Base-by-base conservation (phyloP, 2,888 invertebrate genomes). In the Aspidiotus rigidus region DNA sequence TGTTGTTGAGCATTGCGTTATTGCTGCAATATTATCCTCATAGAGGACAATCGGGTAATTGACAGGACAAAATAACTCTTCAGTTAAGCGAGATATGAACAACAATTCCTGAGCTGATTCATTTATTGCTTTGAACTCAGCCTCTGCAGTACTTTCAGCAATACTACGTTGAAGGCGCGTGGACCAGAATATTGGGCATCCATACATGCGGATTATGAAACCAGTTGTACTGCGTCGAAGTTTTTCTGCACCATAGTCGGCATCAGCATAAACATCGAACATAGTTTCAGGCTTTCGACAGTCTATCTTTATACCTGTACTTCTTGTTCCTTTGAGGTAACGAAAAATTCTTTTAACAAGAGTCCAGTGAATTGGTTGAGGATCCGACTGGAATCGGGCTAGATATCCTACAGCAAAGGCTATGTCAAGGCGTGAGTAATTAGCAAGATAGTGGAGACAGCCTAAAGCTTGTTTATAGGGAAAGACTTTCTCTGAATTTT, bases 81-180 rank as follows among this genome's bases (percentile, higher is more conserved):
- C 57, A n/a, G n/a, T 28, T 17, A 57, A 39, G 7, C 57, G 17
- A 7, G 57, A n/a, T n/a, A n/a, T n/a, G n/a, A 55, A 55, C 16
- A 57, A 16, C 17, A 57, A 28, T 8, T 57, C 57, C 17, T 57
- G 57, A 5, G 57, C 57, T 28, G 11, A 17, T 9, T 9, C 57
- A 57, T 39, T 28, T 10, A 57, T 57, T 57, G 57, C 57, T n/a
- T 28, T 57, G 57, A 28, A 57, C n/a, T 57, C 57, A 28, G 57
- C 57, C 16, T 57, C 57, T 8, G 57, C 57, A 6, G 57, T 28
- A n/a, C 57, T 57, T 11, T 57, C 57, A 57, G 57, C 57, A 57
- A 5, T 7, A n/a, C 57, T 28, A 6, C 57, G 7, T 57, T 57
- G 57, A 28, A 57, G n/a, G 8, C 57, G 8, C n/a, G 57, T 28